A percentile compares a stretch with the other conserved stretches of the same genome.
These are phyloP conservation scores for Sylvietta virens DNA, from an alignment of 2,113 vertebrate genomes.

Conservation along the genomic window DNA sequence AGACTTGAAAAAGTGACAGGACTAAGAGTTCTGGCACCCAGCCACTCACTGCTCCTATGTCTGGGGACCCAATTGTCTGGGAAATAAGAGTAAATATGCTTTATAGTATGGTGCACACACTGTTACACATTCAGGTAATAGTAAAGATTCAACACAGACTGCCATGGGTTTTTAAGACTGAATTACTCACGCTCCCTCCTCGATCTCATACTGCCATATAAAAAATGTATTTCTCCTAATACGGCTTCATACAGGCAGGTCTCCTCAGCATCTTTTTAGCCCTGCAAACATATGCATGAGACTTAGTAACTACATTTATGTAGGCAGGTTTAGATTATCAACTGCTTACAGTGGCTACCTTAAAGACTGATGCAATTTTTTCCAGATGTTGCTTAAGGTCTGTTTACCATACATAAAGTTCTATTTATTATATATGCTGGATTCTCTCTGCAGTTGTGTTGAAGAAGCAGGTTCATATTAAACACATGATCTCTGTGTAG, in stretches of 20 bases:
- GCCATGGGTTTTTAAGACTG: neutral
- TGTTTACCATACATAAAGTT: neutral
- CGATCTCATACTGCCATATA: neutral
- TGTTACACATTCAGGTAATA: neutral
- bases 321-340: neutral
- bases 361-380: neutral
- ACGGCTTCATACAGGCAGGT: neutral
- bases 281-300: neutral
- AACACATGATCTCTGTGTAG: neutral
- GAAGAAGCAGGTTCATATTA: neutral
- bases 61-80: neutral
- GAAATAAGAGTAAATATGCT: neutral
- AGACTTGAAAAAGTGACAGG: neutral
- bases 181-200: neutral
- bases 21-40: neutral
- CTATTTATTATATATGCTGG: neutral
- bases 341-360: neutral
- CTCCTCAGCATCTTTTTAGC: neutral
- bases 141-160: neutral
- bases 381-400: conserved; percentile 10
- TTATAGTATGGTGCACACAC: neutral
- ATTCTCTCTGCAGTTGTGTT: neutral
- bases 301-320: neutral
- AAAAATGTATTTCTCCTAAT: neutral
- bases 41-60: neutral